A percentile compares a stretch with the other conserved stretches of the same genome.
These are phyloP conservation scores for Dione juno DNA, from an alignment of 2,888 invertebrate genomes.

Conservation along the genomic window DNA sequence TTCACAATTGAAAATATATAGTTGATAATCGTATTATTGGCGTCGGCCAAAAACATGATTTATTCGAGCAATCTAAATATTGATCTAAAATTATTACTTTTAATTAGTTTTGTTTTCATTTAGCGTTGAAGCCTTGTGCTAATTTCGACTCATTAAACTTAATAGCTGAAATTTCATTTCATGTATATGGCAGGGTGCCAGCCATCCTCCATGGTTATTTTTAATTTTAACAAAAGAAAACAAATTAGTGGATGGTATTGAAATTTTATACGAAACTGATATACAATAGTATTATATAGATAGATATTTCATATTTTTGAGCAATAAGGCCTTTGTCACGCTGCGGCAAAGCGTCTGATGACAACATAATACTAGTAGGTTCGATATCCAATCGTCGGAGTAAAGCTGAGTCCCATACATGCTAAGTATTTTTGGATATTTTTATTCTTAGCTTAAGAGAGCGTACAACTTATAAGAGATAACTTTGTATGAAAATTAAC, in stretches of 20 bases:
- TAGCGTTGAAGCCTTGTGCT: slow-evolving; percentile 40
- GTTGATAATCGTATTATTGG: too few relatives aligned
- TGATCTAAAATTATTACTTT: slow-evolving; percentile 32
- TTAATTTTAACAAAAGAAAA: slow-evolving; percentile 22
- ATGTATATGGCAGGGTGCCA: slow-evolving; percentile 46
- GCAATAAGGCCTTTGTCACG: too few relatives aligned
- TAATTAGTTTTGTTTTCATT: slow-evolving; percentile 43
- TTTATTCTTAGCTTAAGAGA: too few relatives aligned
- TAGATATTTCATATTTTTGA: too few relatives aligned
- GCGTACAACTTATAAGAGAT: too few relatives aligned
- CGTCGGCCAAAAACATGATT: background rate
- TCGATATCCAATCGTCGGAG: too few relatives aligned
- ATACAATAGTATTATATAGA: too few relatives aligned
- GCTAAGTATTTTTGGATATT: too few relatives aligned
- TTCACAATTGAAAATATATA: background rate
- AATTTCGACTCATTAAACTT: slow-evolving; percentile 47
- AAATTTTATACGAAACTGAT: background rate
- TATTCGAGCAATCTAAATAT: background rate
- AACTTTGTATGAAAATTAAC: too few relatives aligned
- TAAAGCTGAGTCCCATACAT: too few relatives aligned
- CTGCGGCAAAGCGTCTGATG: too few relatives aligned
- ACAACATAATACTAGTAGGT: too few relatives aligned
- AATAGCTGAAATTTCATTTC: slow-evolving; percentile 48
- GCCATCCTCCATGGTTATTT: slow-evolving; percentile 26
- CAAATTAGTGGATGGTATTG: background rate